These are phyloP conservation scores for Bilobella aurantiaca DNA, from an alignment of 1,140 invertebrate genomes.

Conservation along the genomic window DNA sequence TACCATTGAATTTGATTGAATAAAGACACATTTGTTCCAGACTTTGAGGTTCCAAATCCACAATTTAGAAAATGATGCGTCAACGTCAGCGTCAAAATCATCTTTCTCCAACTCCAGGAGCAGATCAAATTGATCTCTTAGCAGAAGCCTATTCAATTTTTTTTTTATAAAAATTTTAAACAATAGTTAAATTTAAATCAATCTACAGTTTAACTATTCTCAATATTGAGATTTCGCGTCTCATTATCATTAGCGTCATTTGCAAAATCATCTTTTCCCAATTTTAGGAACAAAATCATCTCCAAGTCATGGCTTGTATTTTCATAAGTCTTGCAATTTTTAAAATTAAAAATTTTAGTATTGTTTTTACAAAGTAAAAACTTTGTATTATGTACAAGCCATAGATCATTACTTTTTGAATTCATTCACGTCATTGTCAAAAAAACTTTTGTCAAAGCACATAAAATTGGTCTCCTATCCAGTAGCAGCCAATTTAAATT, in stretches of 20 bases:
- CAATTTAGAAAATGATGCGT: background rate
- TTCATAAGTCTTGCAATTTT: background rate
- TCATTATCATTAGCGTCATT: background rate
- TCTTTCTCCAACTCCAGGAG: background rate
- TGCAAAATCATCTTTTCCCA: background rate
- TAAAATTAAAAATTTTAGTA: background rate
- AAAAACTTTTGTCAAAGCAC: too few species aligned
- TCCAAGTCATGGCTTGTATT: background rate
- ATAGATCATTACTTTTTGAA: too few species aligned
- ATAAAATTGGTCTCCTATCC: too few species aligned
- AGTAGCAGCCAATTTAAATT: too few species aligned
- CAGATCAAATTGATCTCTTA: conserved; percentile 5
- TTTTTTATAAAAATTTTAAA: too few species aligned
- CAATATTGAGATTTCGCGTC: background rate
- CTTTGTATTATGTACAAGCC: background rate
- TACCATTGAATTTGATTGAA: conserved; percentile 2
- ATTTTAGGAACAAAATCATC: background rate
- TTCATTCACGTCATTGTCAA: too few species aligned
- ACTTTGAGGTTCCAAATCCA: conserved; percentile 6
- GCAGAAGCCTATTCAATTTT: background rate
- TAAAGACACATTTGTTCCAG: conserved; percentile 6
- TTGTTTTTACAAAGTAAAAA: background rate
- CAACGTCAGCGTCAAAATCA: background rate
- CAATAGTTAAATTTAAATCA: background rate
- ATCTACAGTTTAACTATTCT: background rate